Evolutionary conservation across 2,888 invertebrate genomes (phyloP), one percentile per base, ranked within the genome.

Genomic region (Leptinotarsa tumamoca): DNA sequence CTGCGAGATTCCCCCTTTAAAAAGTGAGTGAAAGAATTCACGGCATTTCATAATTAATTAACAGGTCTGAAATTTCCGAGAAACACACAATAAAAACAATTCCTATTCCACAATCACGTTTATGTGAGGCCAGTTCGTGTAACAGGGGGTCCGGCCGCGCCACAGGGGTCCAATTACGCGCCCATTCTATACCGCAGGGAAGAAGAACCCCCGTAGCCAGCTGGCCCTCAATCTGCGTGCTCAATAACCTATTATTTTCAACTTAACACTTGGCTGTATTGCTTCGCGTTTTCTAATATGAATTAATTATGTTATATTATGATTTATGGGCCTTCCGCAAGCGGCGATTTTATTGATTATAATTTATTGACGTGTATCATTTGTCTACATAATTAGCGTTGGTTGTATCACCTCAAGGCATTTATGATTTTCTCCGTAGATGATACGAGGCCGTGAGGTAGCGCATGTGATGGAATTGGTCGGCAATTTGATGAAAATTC

Each of bases 151-250:
- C 83, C 80, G 68, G 73, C 79, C 68, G 74, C 82, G 50, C 86
- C 80, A 78, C 86, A 83, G 87, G 88, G 86, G 87, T 87, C 88
- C 88, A 88, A 88, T 88, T 88, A 88, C 86, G 86, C 83, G 84
- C 84, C 88, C 86, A 88, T 88, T 88, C 87, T 85, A 77, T 81
- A 80, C 85, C 80, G 83, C 79, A 79, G 82, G 83, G 80, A 74
- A 54, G 72, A 50, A 49, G 76, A 82, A 83, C 78, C 83, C 83
- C 81, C 79, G 76, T 54, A 75, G 80, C 75, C 83, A 81, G 83
- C 84, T 83, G 83, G 80, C 81, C 80, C 81, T 82, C 83, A 78
- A 77, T 77, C 74, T 77, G 77, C 67, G 67, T 71, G 75, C 76
- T 83, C 82, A 80, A 84, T 85, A 83, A 76, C 82, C 80, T 83